Evolutionary conservation across 2,797 vertebrate genomes (phyloP), one percentile per base, ranked within the genome.

Genomic region (Poecilia gillii): DNA sequence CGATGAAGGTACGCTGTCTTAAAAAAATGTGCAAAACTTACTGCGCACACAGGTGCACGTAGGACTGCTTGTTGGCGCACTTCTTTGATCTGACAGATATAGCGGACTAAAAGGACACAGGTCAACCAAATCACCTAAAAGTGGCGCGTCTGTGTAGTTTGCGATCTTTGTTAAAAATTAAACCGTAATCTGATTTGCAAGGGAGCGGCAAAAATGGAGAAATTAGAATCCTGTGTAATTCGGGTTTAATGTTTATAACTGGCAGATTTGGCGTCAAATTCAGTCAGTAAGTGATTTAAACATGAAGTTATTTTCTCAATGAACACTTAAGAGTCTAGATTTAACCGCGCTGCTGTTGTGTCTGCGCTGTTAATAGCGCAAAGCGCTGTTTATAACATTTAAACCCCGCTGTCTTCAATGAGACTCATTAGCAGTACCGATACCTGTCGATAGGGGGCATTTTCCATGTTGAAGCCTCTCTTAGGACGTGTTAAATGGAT

Each of bases 1-100:
- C 41, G 97, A 98, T 74, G 97, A 98, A 94, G 97, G 98, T 99
- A 74, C 53, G 85, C 79, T 43, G 64, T 39, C 36, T 0, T 8
- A 72, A 33, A 1, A 57, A 4, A 57, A 57, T 57, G 62, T 25
- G 13, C 0, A 2, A 51, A 71, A 75, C 25, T 76, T 68, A 0
- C 1, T 47, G 59, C 68, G 12, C 51, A 73, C 12, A 5, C 71
- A 1, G 31, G 66, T 70, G 66, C 39, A 51, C 23, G n/a, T 51
- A 59, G 25, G n/a, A 6, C 6, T 1, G 55, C 39, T 57, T 20
- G 5, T 72, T 73, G 1, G 76, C 28, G 47, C 28, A 75, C 41
- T 20, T 43, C 0, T 8, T 25, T 9, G 46, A 2, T 88, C 80
- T 83, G 77, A 82, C 80, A 62, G 84, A 23, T 77, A 11, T 9